Percentiles rank a stretch among this genome's conserved stretches.
Evolutionary conservation across 1,140 invertebrate genomes (phyloP).

Genomic region (Hypothenemus hampei): DNA sequence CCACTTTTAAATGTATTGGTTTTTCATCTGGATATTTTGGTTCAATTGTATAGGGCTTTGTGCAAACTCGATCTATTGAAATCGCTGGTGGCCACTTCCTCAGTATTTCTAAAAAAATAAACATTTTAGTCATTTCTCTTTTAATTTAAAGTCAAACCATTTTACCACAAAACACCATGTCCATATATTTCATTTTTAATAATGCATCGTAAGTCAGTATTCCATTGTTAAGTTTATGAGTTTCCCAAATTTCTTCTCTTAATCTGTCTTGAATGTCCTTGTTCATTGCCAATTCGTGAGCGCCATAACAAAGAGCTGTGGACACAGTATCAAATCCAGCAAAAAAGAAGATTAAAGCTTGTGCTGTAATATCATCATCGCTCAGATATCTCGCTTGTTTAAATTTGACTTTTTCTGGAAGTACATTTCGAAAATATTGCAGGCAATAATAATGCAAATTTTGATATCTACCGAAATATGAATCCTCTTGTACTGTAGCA

Average conservation of each 20-base stretch:
- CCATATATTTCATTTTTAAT: constrained; percentile 26
- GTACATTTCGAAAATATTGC: constrained; percentile 11
- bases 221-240: constrained; percentile 5
- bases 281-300: constrained; percentile 49
- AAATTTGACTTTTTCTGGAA: neutral
- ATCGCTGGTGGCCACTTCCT: constrained; percentile 24
- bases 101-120: constrained; percentile 18
- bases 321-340: constrained; percentile 44
- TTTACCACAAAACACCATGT: constrained; percentile 29
- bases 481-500: no score
- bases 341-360: constrained; percentile 45
- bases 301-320: constrained; percentile 34
- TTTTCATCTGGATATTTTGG: neutral
- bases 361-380: constrained; percentile 36
- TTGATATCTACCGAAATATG: neutral
- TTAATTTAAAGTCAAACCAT: neutral
- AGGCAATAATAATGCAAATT: no score
- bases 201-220: constrained; percentile 28
- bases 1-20: neutral
- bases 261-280: constrained; percentile 48
- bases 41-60: constrained; percentile 27
- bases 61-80: constrained; percentile 19
- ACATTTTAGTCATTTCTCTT: neutral
- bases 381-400: constrained; percentile 8
- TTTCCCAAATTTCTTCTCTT: constrained; percentile 36